Evolutionary conservation across 2,888 invertebrate genomes (phyloP).

Genomic region (Xestia xanthographa): DNA sequence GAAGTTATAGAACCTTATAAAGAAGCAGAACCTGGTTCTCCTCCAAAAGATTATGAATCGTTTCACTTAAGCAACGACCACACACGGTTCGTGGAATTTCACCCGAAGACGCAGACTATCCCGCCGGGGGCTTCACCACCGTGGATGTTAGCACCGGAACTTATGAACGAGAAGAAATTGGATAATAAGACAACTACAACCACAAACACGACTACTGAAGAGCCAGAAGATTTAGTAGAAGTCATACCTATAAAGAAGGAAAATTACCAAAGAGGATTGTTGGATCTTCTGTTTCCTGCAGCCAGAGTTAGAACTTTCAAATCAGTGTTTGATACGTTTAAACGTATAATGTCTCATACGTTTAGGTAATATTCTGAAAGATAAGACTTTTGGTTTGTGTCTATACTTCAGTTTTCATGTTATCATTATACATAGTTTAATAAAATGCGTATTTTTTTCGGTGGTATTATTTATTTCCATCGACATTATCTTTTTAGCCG

Average conservation of each 20-base stretch:
- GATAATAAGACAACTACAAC: background rate
- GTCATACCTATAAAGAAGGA: conserved; percentile 70
- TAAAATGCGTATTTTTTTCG: conserved; percentile 26
- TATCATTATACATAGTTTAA: conserved; percentile 27
- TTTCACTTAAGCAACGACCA: conserved; percentile 63
- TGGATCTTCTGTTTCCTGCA: conserved; percentile 81
- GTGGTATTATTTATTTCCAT: conserved; percentile 3
- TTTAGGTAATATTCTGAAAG: conserved; percentile 51
- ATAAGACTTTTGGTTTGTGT: conserved; percentile 13
- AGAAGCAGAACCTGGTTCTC: conserved; percentile 71
- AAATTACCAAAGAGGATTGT: conserved; percentile 73
- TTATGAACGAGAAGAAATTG: conserved; percentile 20
- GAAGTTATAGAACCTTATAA: background rate
- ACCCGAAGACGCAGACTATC: conserved; percentile 45
- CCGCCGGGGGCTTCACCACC: conserved; percentile 53
- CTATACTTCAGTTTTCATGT: conserved; percentile 5
- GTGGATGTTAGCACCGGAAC: conserved; percentile 63
- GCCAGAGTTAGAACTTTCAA: conserved; percentile 79
- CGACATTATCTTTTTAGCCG: background rate
- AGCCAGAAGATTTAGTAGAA: conserved; percentile 63
- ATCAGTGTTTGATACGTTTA: conserved; percentile 77
- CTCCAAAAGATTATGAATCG: conserved; percentile 66
- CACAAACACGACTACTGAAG: conserved; percentile 58
- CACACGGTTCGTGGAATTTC: conserved; percentile 73
- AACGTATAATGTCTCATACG: conserved; percentile 78